Percentiles rank a stretch among this genome's conserved stretches.
These are phyloP conservation scores for Caprella mutica DNA, from an alignment of 2,888 invertebrate species.

Conservation along the genomic window DNA sequence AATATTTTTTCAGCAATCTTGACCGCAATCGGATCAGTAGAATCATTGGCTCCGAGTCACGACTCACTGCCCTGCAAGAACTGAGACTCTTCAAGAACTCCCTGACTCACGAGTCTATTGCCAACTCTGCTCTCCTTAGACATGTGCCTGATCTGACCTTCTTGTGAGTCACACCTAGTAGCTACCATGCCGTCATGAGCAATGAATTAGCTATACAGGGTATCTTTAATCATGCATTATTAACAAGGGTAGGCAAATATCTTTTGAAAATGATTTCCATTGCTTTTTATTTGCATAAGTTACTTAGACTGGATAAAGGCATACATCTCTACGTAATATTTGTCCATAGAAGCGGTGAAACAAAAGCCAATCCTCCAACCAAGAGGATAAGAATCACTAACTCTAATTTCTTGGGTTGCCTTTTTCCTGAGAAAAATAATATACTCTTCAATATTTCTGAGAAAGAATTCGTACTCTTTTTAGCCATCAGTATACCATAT, in stretches of 20 bases:
- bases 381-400: too few species aligned
- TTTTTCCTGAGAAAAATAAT: too few species aligned
- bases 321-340: too few species aligned
- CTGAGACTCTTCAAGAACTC: constrained; percentile 3
- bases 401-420: too few species aligned
- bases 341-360: too few species aligned
- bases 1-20: not conserved
- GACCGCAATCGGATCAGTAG: constrained; percentile 1
- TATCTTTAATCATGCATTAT: not conserved
- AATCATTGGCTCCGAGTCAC: not conserved
- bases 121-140: not conserved
- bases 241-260: not conserved
- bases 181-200: not conserved
- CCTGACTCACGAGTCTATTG: not conserved
- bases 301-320: too few species aligned
- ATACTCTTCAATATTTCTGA: too few species aligned
- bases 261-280: too few species aligned
- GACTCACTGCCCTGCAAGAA: constrained; percentile 1
- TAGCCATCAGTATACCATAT: too few species aligned
- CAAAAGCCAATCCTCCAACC: too few species aligned
- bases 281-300: too few species aligned
- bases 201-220: not conserved
- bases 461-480: too few species aligned
- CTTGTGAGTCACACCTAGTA: not conserved
- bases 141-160: constrained; percentile 1